Conservation (phyloP, 2,113 vertebrate genomes). For the Macaca fascicularis region T2T-MFA8v1.1 NC_088377.1:106462501-106463000, state of each 20-base stretch:
- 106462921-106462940: constrained; percentile 17
- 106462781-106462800: not conserved
- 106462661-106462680: constrained; percentile 77
- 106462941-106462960: not conserved
- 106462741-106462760: not conserved
- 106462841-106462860: constrained; percentile 40
- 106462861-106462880: constrained; percentile 28
- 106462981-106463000: not conserved
- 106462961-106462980: not conserved
- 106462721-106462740: not conserved
- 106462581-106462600: constrained; percentile 85
- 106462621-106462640: constrained; percentile 85
- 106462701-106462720: constrained; percentile 44
- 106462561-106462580: constrained; percentile 86
- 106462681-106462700: constrained; percentile 41
- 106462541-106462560: constrained; percentile 81
- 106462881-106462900: constrained; percentile 1
- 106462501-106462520: constrained; percentile 37
- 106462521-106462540: constrained; percentile 14
- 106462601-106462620: constrained; percentile 83
- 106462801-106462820: not conserved
- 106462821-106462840: constrained; percentile 23
- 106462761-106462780: not conserved
- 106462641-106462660: constrained; percentile 82
- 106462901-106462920: constrained; percentile 33